Evolutionary conservation across 2,888 invertebrate species (phyloP).

Genomic region (Brenthis ino): DNA sequence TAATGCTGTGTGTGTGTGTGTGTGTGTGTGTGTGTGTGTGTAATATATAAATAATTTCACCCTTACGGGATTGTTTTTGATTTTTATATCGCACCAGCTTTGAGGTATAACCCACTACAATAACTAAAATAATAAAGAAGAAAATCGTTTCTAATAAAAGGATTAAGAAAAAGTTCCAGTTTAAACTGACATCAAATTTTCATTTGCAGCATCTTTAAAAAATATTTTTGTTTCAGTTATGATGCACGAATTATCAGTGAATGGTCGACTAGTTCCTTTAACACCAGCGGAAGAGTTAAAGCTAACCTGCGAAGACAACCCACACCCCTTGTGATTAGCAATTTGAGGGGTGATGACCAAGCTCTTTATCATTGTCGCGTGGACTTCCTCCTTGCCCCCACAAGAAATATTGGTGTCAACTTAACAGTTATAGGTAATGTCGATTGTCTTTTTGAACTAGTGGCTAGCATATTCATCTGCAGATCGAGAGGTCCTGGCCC

Average conservation of each 20-base stretch:
- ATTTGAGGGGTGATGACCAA: conserved; percentile 67
- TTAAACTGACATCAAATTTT: too few species aligned
- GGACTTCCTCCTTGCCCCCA: conserved; percentile 81
- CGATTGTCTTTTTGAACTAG: conserved; percentile 6
- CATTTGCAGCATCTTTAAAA: too few species aligned
- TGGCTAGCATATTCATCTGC: not conserved
- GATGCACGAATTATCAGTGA: conserved; percentile 65
- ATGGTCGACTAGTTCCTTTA: conserved; percentile 69
- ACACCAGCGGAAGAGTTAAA: conserved; percentile 57
- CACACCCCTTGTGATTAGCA: conserved; percentile 58
- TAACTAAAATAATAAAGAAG: too few species aligned
- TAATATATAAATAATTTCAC: too few species aligned
- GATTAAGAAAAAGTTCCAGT: too few species aligned
- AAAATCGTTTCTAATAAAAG: too few species aligned
- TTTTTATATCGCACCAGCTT: too few species aligned
- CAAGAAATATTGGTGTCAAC: conserved; percentile 81
- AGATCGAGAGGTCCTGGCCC: not conserved
- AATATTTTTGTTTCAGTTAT: conserved; percentile 54
- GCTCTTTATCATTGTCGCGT: conserved; percentile 83
- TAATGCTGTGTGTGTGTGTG: too few species aligned
- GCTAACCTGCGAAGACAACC: conserved; percentile 60
- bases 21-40: too few species aligned
- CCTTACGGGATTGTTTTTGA: too few species aligned
- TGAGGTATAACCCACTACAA: too few species aligned
- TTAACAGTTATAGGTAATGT: conserved; percentile 65